Evolutionary conservation across 2,113 vertebrate genomes (phyloP).

Genomic region (Ciconia stormi): DNA sequence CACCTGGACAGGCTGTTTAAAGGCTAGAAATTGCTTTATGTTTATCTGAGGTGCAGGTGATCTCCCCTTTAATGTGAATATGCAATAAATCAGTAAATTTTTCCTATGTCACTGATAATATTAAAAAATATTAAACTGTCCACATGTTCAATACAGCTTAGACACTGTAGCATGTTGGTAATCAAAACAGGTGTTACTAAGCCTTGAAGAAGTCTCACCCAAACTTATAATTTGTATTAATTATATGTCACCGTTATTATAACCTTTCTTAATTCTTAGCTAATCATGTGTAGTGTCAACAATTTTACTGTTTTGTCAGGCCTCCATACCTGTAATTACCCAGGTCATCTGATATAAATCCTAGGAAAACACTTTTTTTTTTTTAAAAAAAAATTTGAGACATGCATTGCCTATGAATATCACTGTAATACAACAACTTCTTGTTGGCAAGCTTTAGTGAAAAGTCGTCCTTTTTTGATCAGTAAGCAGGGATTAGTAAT

Average conservation of each 20-base stretch:
- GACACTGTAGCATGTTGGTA: neutral
- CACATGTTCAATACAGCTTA: neutral
- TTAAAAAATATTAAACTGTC: neutral
- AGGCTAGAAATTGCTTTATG: neutral
- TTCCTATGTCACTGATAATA: neutral
- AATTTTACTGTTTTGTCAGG: neutral
- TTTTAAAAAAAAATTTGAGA: neutral
- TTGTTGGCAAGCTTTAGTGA: neutral
- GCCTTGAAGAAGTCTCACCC: conserved; percentile 36
- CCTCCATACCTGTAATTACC: neutral
- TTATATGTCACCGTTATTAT: conserved; percentile 22
- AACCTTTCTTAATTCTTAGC: neutral
- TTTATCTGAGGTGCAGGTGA: neutral
- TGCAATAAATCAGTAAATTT: neutral
- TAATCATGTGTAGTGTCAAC: neutral
- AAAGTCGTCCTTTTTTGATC: neutral
- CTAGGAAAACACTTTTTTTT: neutral
- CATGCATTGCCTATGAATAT: neutral
- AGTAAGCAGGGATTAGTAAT: neutral
- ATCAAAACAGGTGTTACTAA: conserved; percentile 15
- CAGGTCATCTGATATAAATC: neutral
- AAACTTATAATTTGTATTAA: conserved; percentile 35
- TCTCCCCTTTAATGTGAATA: neutral
- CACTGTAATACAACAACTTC: neutral
- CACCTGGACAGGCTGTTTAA: neutral